phyloP scores from a whole-genome alignment of 2,797 vertebrate genomes.

The Malurus leucopterus region DNA sequence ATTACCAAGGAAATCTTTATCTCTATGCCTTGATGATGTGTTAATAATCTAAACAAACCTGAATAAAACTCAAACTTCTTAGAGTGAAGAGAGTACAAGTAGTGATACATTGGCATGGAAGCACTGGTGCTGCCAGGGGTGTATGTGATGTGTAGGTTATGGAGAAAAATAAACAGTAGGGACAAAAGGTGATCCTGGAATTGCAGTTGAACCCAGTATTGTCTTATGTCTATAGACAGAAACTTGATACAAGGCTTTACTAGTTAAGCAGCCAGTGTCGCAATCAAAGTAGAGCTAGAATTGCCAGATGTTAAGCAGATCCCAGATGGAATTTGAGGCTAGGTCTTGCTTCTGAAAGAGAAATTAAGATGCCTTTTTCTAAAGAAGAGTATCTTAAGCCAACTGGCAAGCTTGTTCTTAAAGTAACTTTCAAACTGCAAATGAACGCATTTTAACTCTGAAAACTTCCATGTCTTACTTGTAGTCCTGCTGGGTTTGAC shows the following conservation, averaged over 20 bases:
- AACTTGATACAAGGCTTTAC: neutral
- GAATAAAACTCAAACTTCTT: neutral
- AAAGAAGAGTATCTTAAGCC: neutral
- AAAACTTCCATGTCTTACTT: neutral
- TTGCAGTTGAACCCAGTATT: neutral
- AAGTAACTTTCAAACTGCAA: neutral
- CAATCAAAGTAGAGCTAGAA: neutral
- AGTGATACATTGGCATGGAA: neutral
- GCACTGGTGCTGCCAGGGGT: neutral
- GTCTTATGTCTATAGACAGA: neutral
- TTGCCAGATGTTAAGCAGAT: constrained; percentile 16
- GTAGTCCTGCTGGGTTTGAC: neutral
- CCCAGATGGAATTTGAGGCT: neutral
- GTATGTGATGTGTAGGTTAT: neutral
- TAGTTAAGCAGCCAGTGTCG: constrained; percentile 11
- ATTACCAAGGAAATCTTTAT: neutral
- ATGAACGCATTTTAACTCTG: neutral
- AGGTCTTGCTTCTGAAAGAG: constrained; percentile 17
- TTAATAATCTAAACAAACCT: neutral
- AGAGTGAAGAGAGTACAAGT: neutral
- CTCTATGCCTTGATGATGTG: neutral
- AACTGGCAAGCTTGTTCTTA: neutral
- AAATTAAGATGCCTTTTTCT: constrained; percentile 16
- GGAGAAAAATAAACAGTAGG: neutral
- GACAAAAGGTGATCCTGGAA: neutral